Evolutionary conservation across 2,113 vertebrate species (phyloP), one percentile per base, ranked within the genome.

Genomic region (Protobothrops mucrosquamatus): DNA sequence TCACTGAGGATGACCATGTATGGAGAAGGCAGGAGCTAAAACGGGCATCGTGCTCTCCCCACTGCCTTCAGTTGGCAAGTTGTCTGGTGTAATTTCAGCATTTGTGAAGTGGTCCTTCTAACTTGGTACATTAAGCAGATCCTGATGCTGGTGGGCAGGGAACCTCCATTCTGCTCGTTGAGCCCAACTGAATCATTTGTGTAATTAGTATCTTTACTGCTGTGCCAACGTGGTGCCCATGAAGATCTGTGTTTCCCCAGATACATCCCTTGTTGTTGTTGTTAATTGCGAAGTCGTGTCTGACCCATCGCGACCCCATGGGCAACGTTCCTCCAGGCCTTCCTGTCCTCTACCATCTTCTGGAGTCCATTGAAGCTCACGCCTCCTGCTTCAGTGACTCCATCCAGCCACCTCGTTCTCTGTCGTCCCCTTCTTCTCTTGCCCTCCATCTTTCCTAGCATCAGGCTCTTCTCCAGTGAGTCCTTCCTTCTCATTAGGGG

Each of bases 1-100:
- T 55, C 64, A n/a, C 92, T 52, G 85, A 51, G 8, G 22, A 93
- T 90, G 88, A 89, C 92, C 88, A 93, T 90, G 55, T 93, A 93
- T 86, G 92, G 88, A 54, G 88, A 90, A 59, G 14, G 43, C 74
- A 55, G 52, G 15, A 54, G 86, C n/a, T 34, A 74, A n/a, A 39
- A 64, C 29, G 55, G 29, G 46, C 59, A 92, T 55, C 6, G 46
- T 22, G 56, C 5, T 15, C 81, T 24, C 57, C 4, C 46, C 39
- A 74, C 48, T 24, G 48, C 46, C 14, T 90, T 51, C 57, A 86
- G 2, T 56, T 61, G 43, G 85, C 64, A 89, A 59, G 43, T 14
- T 23, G 22, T 88, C 51, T 81, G 10, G 52, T 54, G 51, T 2
- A 89, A 7, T 23, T 57, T 4, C 57, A 54, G 48, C 14, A 14